Conservation (phyloP, 2,113 vertebrate species). For the Elachura formosa region DNA sequence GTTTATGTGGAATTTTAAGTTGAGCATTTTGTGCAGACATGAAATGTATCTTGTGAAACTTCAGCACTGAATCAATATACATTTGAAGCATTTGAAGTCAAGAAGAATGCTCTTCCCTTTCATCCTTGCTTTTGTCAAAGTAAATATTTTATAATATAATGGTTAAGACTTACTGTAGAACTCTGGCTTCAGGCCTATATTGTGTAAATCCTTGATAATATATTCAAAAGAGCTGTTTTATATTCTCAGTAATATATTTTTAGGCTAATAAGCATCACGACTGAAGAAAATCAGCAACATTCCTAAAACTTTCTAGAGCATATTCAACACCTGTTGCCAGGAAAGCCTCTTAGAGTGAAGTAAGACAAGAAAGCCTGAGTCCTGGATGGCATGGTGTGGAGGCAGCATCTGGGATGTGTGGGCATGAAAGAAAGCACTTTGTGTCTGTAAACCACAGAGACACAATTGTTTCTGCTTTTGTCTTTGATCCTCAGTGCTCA, state of each 20-base stretch:
- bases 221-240: not conserved
- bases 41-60: not conserved
- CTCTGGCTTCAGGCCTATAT: not conserved
- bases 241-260: not conserved
- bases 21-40: not conserved
- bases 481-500: not conserved
- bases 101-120: not conserved
- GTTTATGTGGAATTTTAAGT: not conserved
- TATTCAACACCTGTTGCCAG: not conserved
- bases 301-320: not conserved
- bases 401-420: accelerated
- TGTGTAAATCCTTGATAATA: not conserved
- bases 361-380: not conserved
- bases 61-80: not conserved
- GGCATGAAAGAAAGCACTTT: not conserved
- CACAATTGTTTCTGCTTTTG: not conserved
- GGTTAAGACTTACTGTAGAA: not conserved
- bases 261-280: not conserved
- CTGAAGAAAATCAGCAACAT: not conserved
- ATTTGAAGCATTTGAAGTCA: not conserved
- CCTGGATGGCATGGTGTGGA: not conserved
- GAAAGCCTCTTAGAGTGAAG: not conserved
- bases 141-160: not conserved
- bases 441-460: not conserved
- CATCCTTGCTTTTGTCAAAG: not conserved